Evolutionary conservation across 1,140 invertebrate genomes (phyloP), one percentile per base, ranked within the genome.

Genomic region (Caerostris extrusa): DNA sequence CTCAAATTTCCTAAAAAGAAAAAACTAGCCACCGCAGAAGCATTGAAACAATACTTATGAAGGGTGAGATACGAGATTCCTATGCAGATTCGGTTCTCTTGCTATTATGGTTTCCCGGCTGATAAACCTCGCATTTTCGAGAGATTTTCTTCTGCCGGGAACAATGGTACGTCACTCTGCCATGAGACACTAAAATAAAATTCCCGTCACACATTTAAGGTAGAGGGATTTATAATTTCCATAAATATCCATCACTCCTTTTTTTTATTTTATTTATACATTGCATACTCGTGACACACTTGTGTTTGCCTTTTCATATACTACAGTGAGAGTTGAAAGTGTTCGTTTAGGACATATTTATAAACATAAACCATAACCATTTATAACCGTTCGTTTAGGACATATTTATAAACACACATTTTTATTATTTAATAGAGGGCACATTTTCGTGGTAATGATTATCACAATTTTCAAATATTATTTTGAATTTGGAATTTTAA

Each of bases 141-240:
- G 69, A 71, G 19, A 34, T 50, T 34, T 50, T 77, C 17, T 64
- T 64, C 5, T 10, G 3, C 71, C 5, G 12, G 71, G 14, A 77
- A 77, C 71, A 77, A 77, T 77, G 71, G 71, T 5, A 34, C 5
- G 61, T 10, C 34, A 34, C 53, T 77, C 17, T 53, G 34, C 50
- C 34, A 12, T 19, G 34, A 50, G 53, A 77, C 14, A 50, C 12
- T 77, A 12, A 8, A 5, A 12, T 77, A 77, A 50, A 77, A 77
- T 77, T 77, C 50, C 10, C 4, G 71, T 53, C 34, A 77, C 71
- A 77, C 71, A 50, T 77, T 77, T 77, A 53, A 77, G 69, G 69
- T 77, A 53, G 10, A 5, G 50, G 10, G 8, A 50, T 77, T n/a
- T n/a, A 6, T 67, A 3, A n/a, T 67, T 77, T 77, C 10, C 34